These are phyloP conservation scores for Thalassophryne amazonica DNA, from an alignment of 2,797 vertebrate genomes.

Conservation along the genomic window DNA sequence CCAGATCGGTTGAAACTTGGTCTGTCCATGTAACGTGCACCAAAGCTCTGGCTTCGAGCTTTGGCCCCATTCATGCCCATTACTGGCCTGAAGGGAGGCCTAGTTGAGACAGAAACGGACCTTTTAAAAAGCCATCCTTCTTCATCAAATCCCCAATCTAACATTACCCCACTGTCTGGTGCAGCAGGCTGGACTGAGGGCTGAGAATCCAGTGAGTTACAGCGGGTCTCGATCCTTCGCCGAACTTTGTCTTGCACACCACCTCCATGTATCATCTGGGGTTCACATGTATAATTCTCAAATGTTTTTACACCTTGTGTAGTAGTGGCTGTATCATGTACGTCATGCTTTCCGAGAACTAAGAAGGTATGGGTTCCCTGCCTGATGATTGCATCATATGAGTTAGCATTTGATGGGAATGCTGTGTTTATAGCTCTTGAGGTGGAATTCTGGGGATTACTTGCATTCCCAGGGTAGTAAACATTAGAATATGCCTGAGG, in stretches of 20 bases:
- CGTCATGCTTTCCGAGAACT: conserved; percentile 83
- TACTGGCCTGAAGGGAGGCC: conserved; percentile 87
- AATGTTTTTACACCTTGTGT: conserved; percentile 70
- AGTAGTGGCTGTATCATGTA: conserved; percentile 78
- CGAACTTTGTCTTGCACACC: conserved; percentile 40
- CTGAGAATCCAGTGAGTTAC: conserved; percentile 59
- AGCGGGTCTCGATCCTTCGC: conserved; percentile 59
- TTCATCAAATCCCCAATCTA: conserved; percentile 76
- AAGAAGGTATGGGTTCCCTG: conserved; percentile 81
- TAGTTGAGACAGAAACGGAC: conserved; percentile 83
- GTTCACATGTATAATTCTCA: conserved; percentile 61
- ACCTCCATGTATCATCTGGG: conserved; percentile 36
- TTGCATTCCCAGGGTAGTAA: conserved; percentile 61
- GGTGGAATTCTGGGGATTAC: conserved; percentile 58
- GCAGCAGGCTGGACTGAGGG: conserved; percentile 44
- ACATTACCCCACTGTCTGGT: conserved; percentile 55
- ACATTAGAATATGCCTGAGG: conserved; percentile 52
- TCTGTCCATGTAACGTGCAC: conserved; percentile 82
- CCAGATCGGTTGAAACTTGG: conserved; percentile 73
- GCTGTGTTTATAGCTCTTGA: conserved; percentile 79
- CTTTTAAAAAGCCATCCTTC: conserved; percentile 84
- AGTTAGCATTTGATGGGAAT: conserved; percentile 80
- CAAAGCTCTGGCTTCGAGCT: conserved; percentile 90
- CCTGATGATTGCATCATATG: conserved; percentile 79
- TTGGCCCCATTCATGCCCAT: conserved; percentile 93